Base-by-base conservation (phyloP, 2,888 invertebrate genomes). In the Augochlorella aurata region DNA sequence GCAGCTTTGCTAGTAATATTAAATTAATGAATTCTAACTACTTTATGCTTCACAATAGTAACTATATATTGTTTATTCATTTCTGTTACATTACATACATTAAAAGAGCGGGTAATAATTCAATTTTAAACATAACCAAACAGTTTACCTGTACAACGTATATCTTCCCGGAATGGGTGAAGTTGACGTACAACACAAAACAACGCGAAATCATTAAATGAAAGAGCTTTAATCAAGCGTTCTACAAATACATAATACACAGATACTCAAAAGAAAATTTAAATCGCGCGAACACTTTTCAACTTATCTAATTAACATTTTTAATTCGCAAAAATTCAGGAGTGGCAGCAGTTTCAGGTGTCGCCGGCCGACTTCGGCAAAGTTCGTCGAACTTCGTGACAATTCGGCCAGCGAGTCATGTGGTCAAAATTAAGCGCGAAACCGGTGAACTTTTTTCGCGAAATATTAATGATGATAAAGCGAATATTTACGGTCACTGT, bases 391-490 rank as follows among this genome's bases (percentile, higher is more conserved):
- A 38, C 38, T 79, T 73, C 82, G 85, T 49, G 7, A 50, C 9
- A 38, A 68, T 71, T 80, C 85, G 80, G 72, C 58, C 29, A 47
- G 45, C 52, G 24, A 12, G 45, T 38, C 74, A 65, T 75, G 63
- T 69, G 54, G 76, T 52, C 24, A 14, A 77, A 85, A 79, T 78
- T 75, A 78, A 83, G 70, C 85, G 81, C 79, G 81, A 85, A 85
- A 81, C 47, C 77, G 44, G 45, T 44, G 12, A 29, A 24, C 68
- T 68, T 50, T 54, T 68, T 67, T 69, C 18, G 2, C 12, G 1
- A 16, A 49, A 52, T n/a, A 12, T 7, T 18, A n/a, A 72, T 14
- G 3, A 14, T 0, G 2, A 61, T 12, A 2, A 7, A 50, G 29
- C n/a, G 21, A 71, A 29, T 44, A 52, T 14, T 54, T 49, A 12